Evolutionary conservation across 2,113 vertebrate genomes (phyloP), one percentile per base, ranked within the genome.

Genomic region (Oryzias woworae): DNA sequence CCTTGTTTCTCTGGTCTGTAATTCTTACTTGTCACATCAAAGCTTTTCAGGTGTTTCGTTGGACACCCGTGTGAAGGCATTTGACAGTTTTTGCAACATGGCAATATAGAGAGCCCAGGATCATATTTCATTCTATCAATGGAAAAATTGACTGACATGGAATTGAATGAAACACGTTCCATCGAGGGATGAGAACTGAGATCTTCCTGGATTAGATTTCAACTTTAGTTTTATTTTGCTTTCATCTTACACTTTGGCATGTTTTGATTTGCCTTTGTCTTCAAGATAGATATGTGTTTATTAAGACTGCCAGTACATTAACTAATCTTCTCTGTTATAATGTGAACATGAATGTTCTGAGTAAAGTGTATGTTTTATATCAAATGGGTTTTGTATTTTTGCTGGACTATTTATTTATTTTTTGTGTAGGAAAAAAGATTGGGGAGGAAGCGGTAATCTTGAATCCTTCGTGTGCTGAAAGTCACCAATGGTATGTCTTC

Each of bases 401-500:
- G 49, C 65, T 16, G 31, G 51, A 18, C 47, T 0, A 66, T 53
- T 60, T 50, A 62, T 67, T n/a, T 61, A 45, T 65, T 18, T 20
- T 69, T 49, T 73, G 26, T 36, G 2, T 74, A 98, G 97, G 95
- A 61, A 99, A 93, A 77, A 83, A 66, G 45, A 73, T 93, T 67
- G 95, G 94, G 61, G 93, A 93, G 80, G 93, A 92, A 79, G 96
- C 95, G 14, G 81, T 99, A 81, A 83, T 72, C 0, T 69, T 94
- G 86, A 94, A 95, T 70, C 92, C 93, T 0, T 69, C 18, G 41
- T 96, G 93, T 88, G 94, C 95, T 66, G 90, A 95, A 60, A 94
- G 95, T 85, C 97, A 99, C 82, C 92, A 95, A 74, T 99, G 97
- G 97, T 99, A 91, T 88, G 95, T 93, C 51, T 73, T 22, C 60